Conservation (phyloP, 2,888 invertebrate species). For the Cepaea hortensis region DNA sequence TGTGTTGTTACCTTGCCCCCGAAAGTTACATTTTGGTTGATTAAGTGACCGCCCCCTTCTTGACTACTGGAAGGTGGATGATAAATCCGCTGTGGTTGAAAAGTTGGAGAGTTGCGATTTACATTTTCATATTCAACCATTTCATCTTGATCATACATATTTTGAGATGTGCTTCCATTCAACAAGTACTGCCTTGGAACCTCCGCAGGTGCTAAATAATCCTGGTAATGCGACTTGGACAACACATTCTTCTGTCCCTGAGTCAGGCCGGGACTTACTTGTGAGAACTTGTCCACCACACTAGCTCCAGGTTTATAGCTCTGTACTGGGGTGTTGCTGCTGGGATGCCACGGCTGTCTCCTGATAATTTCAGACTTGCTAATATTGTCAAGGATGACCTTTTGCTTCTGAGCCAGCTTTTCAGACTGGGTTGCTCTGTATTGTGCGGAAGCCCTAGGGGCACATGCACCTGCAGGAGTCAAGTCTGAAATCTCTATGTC, state of each 20-base stretch:
- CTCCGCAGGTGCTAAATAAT: neutral
- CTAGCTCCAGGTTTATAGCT: neutral
- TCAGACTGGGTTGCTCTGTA: slow-evolving; percentile 8
- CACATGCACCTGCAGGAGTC: neutral
- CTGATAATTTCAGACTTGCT: slow-evolving; percentile 4
- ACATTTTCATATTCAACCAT: neutral
- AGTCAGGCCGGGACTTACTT: slow-evolving; percentile 6
- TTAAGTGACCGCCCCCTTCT: neutral
- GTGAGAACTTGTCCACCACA: neutral
- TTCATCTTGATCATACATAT: neutral
- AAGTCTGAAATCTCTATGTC: neutral
- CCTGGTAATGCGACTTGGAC: neutral
- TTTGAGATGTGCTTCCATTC: neutral
- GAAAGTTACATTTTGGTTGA: neutral
- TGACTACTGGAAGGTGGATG: neutral
- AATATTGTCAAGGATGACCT: neutral
- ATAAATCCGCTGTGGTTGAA: slow-evolving; percentile 1
- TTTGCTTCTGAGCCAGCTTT: neutral
- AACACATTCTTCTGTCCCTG: neutral
- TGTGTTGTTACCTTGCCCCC: neutral
- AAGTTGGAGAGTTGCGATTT: neutral
- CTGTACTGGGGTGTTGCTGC: neutral
- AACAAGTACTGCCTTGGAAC: too few species aligned
- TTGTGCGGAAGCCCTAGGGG: neutral
- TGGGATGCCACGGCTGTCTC: neutral